Percentiles rank a stretch among this genome's conserved stretches.
These are phyloP conservation scores for Heliconius melpomene DNA, from an alignment of 1,140 invertebrate species.

Conservation along the genomic window DNA sequence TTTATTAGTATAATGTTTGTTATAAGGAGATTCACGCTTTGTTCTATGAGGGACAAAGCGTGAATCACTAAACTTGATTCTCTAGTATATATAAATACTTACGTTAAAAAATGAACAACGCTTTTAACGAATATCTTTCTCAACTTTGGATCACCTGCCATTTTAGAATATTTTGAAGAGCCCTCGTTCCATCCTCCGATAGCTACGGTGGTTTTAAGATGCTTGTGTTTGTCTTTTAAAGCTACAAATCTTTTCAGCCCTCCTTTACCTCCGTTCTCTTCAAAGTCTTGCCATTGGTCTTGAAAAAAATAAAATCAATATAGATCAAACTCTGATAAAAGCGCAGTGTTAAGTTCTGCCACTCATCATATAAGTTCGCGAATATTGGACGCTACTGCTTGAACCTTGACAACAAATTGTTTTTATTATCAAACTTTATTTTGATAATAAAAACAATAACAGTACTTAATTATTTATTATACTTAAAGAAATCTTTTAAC, in stretches of 20 bases:
- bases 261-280: conserved; percentile 87
- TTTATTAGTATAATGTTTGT: neutral
- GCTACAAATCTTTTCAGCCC: conserved; percentile 86
- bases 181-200: conserved; percentile 96
- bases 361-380: no score
- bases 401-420: no score
- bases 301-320: conserved; percentile 21
- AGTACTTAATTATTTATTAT: no score
- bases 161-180: conserved; percentile 88
- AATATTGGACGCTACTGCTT: no score
- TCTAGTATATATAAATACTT: conserved; percentile 37
- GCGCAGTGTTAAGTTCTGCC: no score
- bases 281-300: conserved; percentile 89
- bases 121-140: conserved; percentile 85
- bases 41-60: no score
- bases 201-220: conserved; percentile 88
- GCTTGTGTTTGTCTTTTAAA: conserved; percentile 86
- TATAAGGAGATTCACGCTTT: no score
- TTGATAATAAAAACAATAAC: no score
- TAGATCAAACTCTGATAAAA: neutral
- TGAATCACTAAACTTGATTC: no score
- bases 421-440: no score
- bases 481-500: conserved; percentile 29
- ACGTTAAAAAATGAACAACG: conserved; percentile 84
- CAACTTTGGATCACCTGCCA: conserved; percentile 83